Conservation (phyloP, 1,140 invertebrate species). For the Maconellicoccus hirsutus region DNA sequence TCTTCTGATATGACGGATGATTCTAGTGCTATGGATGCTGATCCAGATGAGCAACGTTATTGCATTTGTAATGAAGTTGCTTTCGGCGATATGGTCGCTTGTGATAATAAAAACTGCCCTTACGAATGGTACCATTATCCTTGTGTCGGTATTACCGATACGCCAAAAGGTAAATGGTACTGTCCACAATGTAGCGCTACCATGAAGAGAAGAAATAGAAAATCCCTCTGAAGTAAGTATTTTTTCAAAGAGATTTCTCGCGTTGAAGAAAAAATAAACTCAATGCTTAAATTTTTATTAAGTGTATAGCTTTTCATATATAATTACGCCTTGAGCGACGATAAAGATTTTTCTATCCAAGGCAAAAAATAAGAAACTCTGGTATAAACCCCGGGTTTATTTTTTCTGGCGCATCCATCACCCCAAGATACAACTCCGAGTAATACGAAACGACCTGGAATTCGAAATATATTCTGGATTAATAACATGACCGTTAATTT, state of each 20-base stretch:
- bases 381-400: constrained; percentile 56
- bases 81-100: constrained; percentile 98
- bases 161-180: constrained; percentile 97
- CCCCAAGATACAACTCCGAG: constrained; percentile 56
- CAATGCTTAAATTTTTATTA: background rate
- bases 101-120: constrained; percentile 95
- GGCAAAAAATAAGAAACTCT: constrained; percentile 45
- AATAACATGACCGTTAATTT: too few relatives aligned
- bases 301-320: background rate
- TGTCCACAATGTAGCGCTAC: constrained; percentile 87
- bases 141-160: constrained; percentile 88
- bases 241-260: too few relatives aligned
- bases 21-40: constrained; percentile 48
- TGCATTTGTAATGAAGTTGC: constrained; percentile 97
- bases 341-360: constrained; percentile 41
- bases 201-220: constrained; percentile 59
- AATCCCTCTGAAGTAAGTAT: constrained; percentile 19
- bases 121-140: constrained; percentile 99
- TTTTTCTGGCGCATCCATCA: constrained; percentile 49
- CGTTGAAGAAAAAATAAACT: too few relatives aligned
- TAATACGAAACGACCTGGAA: constrained; percentile 37
- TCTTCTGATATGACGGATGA: constrained; percentile 29
- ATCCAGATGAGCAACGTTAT: constrained; percentile 89
- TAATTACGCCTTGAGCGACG: background rate
- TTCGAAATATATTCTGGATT: too few relatives aligned